These are phyloP conservation scores for Trididemnum nubilum DNA, from an alignment of 23 tunicate genomes.

Conservation along the genomic window DNA sequence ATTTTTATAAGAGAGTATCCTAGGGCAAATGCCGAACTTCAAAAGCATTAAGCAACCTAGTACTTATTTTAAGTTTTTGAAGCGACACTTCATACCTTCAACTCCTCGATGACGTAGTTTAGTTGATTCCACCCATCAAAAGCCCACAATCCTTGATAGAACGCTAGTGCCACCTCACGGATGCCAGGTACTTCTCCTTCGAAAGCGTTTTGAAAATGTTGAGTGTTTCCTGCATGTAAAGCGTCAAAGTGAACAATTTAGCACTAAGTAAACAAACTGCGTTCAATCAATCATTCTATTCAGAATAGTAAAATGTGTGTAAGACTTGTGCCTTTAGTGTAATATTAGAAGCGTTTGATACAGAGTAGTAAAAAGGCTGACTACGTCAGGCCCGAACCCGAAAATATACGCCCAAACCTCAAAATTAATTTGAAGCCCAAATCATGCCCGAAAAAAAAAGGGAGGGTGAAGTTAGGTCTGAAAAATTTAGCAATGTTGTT, in stretches of 20 bases:
- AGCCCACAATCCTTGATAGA: slow-evolving; percentile 82
- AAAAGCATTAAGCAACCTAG: too few relatives aligned
- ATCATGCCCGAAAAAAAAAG: too few relatives aligned
- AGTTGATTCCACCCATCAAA: slow-evolving; percentile 83
- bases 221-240: slow-evolving; percentile 40
- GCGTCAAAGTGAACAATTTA: background rate
- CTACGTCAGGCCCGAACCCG: too few relatives aligned
- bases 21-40: too few relatives aligned
- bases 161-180: slow-evolving; percentile 57
- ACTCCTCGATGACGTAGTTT: slow-evolving; percentile 68
- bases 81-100: slow-evolving; percentile 51
- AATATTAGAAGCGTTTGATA: too few relatives aligned
- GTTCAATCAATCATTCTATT: background rate
- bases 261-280: background rate
- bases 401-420: too few relatives aligned
- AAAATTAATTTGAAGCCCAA: too few relatives aligned
- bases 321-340: background rate
- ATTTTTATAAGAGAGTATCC: too few relatives aligned
- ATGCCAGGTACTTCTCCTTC: slow-evolving; percentile 41
- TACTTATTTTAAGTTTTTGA: too few relatives aligned
- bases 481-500: too few relatives aligned
- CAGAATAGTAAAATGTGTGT: background rate
- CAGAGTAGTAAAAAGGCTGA: too few relatives aligned
- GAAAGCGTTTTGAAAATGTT: slow-evolving; percentile 52
- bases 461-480: too few relatives aligned